Percentiles rank a stretch among this genome's conserved stretches.
phyloP scores from a whole-genome alignment of 2,888 invertebrate genomes.

The Loripinus fragilis region DNA sequence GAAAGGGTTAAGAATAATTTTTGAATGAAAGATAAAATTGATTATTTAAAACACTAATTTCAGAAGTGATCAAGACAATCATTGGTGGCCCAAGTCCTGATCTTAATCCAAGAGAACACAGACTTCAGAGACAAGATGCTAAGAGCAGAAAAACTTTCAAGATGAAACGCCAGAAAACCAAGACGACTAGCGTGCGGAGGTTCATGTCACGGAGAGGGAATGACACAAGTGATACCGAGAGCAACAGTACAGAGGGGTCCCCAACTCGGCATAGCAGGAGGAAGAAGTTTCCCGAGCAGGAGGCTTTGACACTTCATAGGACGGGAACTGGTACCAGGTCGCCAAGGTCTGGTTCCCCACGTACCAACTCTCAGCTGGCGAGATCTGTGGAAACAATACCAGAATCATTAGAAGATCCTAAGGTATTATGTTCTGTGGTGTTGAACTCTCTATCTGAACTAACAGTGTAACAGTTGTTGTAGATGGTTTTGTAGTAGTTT shows the following conservation, averaged over 20 bases:
- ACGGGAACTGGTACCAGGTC: conserved; percentile 46
- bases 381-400: conserved; percentile 75
- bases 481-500: background rate
- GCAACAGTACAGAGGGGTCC: conserved; percentile 66
- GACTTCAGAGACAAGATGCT: conserved; percentile 94
- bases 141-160: conserved; percentile 97
- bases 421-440: conserved; percentile 11
- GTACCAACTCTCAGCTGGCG: conserved; percentile 55
- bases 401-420: conserved; percentile 65
- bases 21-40: too few species aligned
- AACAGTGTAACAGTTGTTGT: too few species aligned
- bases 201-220: conserved; percentile 64
- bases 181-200: conserved; percentile 69
- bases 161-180: conserved; percentile 79
- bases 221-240: conserved; percentile 66
- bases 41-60: background rate
- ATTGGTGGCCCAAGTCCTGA: conserved; percentile 40
- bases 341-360: conserved; percentile 52
- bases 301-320: conserved; percentile 45
- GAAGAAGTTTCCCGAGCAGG: conserved; percentile 41
- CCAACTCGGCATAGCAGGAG: conserved; percentile 47
- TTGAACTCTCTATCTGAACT: conserved; percentile 40
- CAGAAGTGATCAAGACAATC: background rate
- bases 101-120: conserved; percentile 83
- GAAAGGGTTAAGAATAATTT: too few species aligned